Evolutionary conservation across 2,797 vertebrate species (phyloP).

Genomic region (Nasua narica): DNA sequence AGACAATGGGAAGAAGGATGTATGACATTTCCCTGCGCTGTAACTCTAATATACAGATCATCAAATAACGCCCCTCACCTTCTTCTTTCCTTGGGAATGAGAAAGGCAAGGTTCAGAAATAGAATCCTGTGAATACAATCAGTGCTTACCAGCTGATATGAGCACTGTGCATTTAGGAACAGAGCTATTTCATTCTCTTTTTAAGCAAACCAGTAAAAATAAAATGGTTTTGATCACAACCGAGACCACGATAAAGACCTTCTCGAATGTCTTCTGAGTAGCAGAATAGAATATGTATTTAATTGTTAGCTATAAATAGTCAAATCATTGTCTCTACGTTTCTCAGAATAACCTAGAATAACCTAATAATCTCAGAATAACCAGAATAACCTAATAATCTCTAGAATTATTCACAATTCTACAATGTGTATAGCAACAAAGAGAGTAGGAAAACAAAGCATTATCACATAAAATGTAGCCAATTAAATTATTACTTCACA

Average conservation of each 20-base stretch:
- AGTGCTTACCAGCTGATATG: not conserved
- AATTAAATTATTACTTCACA: slow-evolving; percentile 34
- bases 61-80: not conserved
- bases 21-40: not conserved
- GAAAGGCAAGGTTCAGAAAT: not conserved
- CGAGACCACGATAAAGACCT: not conserved
- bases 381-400: too few relatives aligned
- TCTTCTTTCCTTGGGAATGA: not conserved
- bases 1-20: not conserved
- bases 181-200: slow-evolving; percentile 27
- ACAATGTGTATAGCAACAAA: not conserved
- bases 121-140: slow-evolving; percentile 46
- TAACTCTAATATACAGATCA: not conserved
- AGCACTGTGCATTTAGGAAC: slow-evolving; percentile 17
- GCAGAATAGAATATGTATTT: not conserved
- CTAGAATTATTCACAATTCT: slow-evolving; percentile 18
- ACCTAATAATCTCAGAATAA: not conserved
- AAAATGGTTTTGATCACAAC: slow-evolving; percentile 1
- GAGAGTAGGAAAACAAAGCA: slow-evolving; percentile 25
- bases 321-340: not conserved
- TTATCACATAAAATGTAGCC: not conserved
- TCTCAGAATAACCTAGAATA: slow-evolving; percentile 31
- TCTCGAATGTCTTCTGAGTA: slow-evolving; percentile 32
- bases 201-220: slow-evolving; percentile 63
- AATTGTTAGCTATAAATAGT: not conserved